Evolutionary conservation across 1,140 invertebrate genomes (phyloP), one percentile per base, ranked within the genome.

Genomic region (Drosophila lacteicornis): DNA sequence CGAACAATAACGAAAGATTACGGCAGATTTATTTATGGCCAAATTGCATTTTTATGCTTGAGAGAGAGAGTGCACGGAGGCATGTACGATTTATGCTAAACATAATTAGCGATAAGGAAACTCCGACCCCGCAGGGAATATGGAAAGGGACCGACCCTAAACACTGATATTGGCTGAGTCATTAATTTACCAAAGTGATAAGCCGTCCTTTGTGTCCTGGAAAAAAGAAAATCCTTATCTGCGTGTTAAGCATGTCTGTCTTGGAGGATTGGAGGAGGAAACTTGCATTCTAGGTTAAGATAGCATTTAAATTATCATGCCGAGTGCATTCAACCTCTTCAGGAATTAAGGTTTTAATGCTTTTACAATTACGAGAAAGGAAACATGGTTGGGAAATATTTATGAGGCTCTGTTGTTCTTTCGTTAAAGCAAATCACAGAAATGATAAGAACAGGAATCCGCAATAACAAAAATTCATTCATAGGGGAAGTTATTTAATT

Each of bases 401-500:
- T 58, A 42, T 38, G 42, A 3, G 19, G n/a, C 30, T 17, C 25
- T 33, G 36, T 30, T 63, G 22, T 57, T 42, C 11, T 42, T 58
- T 65, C 62, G 30, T 36, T 47, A 33, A 17, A 11, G 36, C 25
- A 11, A 67, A 67, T 53, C 61, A 55, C 51, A 45, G 19, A 42
- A 53, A 9, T 59, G 69, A 73, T 73, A 71, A 73, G 36, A 43
- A 12, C 51, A 43, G 30, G 53, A 51, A 60, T 59, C 69, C 67
- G 69, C 69, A 73, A 73, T 71, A 73, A 59, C 69, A 73, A 73
- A 59, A 71, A 43, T 73, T 73, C 69, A 73, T 73, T 74, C 78
- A 63, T 67, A 33, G 59, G 71, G 83, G 71, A 87, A 87, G 83
- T 87, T 70, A 68, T 75, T 82, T 70, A 82, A 86, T 82, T 80